phyloP scores from a whole-genome alignment of 2,797 vertebrate genomes.

The Botia kubotai region DNA sequence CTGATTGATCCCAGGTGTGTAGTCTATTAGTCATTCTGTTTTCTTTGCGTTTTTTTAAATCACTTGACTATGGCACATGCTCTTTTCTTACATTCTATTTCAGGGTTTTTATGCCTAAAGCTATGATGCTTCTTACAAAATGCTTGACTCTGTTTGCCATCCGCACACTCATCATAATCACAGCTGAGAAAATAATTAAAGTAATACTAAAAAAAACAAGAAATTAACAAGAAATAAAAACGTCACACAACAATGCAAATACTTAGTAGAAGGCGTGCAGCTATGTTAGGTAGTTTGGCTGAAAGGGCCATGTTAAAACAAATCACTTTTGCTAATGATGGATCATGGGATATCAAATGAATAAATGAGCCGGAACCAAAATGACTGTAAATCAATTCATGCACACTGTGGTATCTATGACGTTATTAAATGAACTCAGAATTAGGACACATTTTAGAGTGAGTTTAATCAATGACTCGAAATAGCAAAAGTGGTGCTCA shows the following conservation, averaged over 20 bases:
- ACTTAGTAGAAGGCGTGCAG: slow-evolving; percentile 66
- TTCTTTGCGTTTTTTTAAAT: background rate
- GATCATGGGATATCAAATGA: slow-evolving; percentile 38
- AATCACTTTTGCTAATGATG: slow-evolving; percentile 69
- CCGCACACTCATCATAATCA: background rate
- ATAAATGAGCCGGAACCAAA: slow-evolving; percentile 23
- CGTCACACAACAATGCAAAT: slow-evolving; percentile 31
- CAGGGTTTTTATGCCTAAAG: background rate
- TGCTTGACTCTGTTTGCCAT: slow-evolving; percentile 1
- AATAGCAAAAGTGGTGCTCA: slow-evolving; percentile 66
- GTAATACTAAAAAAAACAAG: no score
- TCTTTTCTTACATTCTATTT: background rate
- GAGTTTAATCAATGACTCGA: slow-evolving; percentile 39
- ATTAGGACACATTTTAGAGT: slow-evolving; percentile 22
- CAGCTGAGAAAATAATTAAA: background rate
- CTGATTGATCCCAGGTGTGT: background rate
- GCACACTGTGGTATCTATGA: slow-evolving; percentile 22
- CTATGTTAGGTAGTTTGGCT: slow-evolving; percentile 54
- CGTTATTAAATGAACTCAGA: slow-evolving; percentile 12
- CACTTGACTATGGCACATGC: background rate
- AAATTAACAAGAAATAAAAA: background rate
- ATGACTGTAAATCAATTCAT: slow-evolving; percentile 40
- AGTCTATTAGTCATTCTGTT: background rate
- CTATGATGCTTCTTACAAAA: background rate
- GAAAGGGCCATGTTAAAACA: slow-evolving; percentile 46